Conservation (phyloP, 2,888 invertebrate genomes). For the Ormyrus nitidulus region DNA sequence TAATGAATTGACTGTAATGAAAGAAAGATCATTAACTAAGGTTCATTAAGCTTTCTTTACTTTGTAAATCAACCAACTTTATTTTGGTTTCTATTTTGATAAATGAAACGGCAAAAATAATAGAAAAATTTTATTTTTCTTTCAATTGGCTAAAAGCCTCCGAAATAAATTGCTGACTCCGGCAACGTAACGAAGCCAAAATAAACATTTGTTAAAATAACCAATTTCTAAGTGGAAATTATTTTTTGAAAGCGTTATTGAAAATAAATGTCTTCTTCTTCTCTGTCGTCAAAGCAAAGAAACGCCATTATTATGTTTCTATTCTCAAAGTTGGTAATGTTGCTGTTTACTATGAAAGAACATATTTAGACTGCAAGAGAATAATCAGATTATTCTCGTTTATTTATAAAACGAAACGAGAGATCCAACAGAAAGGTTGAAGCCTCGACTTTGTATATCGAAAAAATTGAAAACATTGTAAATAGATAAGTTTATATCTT, state of each 20-base stretch:
- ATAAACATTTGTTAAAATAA: conserved; percentile 24
- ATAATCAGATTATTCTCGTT: conserved; percentile 1
- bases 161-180: not conserved
- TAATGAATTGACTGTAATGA: too few relatives aligned
- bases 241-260: too few relatives aligned
- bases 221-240: not conserved
- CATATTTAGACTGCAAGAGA: not conserved
- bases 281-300: too few relatives aligned
- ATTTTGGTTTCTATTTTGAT: too few relatives aligned
- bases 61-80: too few relatives aligned
- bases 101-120: not conserved
- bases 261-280: too few relatives aligned
- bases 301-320: too few relatives aligned
- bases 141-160: not conserved
- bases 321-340: too few relatives aligned
- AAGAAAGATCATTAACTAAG: too few relatives aligned
- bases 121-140: too few relatives aligned
- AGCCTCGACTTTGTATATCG: conserved; percentile 16
- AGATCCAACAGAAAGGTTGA: not conserved
- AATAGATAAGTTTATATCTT: conserved; percentile 36
- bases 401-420: not conserved
- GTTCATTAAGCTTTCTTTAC: too few relatives aligned
- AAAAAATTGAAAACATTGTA: conserved; percentile 12
- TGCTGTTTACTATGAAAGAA: too few relatives aligned
- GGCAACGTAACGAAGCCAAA: conserved; percentile 14